Conservation (phyloP, 1,140 invertebrate species). For the Achroia grisella region DNA sequence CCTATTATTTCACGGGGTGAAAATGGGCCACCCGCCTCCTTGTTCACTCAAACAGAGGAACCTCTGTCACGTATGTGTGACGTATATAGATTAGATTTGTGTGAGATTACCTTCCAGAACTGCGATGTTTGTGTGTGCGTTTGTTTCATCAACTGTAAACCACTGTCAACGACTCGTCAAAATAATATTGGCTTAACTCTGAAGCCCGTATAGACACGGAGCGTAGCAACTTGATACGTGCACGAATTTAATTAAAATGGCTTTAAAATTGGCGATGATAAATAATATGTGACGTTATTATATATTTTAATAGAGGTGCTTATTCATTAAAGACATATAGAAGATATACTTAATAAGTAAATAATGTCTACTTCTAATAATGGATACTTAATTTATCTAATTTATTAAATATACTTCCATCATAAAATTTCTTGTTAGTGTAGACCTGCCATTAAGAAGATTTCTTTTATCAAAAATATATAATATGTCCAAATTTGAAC, state of each 20-base stretch:
- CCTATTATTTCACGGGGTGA: constrained; percentile 72
- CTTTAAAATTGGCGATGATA: constrained; percentile 22
- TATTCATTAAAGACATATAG: no score
- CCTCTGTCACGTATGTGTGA: background rate
- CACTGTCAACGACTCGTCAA: constrained; percentile 68
- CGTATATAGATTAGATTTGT: constrained; percentile 10
- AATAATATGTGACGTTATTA: constrained; percentile 3
- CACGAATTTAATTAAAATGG: constrained; percentile 45
- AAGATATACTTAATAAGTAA: no score
- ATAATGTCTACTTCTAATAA: no score
- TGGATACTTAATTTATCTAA: no score
- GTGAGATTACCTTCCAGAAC: constrained; percentile 22
- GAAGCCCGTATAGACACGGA: constrained; percentile 32
- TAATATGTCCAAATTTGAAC: background rate
- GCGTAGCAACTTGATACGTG: constrained; percentile 40
- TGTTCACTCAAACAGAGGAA: constrained; percentile 34
- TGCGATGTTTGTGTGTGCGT: constrained; percentile 25
- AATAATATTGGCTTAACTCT: constrained; percentile 63
- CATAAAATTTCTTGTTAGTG: no score
- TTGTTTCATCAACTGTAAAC: constrained; percentile 58
- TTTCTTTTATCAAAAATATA: constrained; percentile 11
- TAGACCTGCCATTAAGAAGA: no score
- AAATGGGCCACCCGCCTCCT: constrained; percentile 70
- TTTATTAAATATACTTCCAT: no score
- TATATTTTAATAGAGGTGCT: no score